These are phyloP conservation scores for Acanthisitta chloris DNA, from an alignment of 2,113 vertebrate genomes.

Conservation along the genomic window DNA sequence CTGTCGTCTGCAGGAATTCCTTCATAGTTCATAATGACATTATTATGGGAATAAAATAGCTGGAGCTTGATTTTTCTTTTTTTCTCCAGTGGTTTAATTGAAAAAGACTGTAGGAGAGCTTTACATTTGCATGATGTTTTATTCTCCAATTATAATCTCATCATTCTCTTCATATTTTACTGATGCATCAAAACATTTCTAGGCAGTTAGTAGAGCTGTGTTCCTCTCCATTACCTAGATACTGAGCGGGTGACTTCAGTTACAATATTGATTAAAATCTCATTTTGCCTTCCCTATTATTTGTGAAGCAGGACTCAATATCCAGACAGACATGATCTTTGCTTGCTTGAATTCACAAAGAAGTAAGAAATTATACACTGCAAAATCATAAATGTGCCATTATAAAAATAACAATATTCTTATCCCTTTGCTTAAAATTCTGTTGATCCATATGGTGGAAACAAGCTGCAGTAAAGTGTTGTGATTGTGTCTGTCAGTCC, in stretches of 20 bases:
- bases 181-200: background rate
- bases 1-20: background rate
- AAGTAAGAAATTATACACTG: background rate
- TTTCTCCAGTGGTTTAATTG: background rate
- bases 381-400: background rate
- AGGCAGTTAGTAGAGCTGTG: background rate
- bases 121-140: background rate
- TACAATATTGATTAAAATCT: background rate
- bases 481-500: background rate
- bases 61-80: background rate
- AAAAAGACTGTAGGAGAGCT: background rate
- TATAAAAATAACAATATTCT: background rate
- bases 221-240: background rate
- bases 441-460: rapidly evolving
- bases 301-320: background rate
- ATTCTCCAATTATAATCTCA: background rate
- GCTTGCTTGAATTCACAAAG: background rate
- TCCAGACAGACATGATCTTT: background rate
- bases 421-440: background rate
- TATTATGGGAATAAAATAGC: background rate
- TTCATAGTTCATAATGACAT: background rate
- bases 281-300: background rate
- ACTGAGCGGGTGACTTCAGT: background rate
- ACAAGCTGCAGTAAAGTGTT: background rate
- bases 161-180: background rate